Evolutionary conservation across 2,888 invertebrate genomes (phyloP).

Genomic region (Onthophagus sagittarius): DNA sequence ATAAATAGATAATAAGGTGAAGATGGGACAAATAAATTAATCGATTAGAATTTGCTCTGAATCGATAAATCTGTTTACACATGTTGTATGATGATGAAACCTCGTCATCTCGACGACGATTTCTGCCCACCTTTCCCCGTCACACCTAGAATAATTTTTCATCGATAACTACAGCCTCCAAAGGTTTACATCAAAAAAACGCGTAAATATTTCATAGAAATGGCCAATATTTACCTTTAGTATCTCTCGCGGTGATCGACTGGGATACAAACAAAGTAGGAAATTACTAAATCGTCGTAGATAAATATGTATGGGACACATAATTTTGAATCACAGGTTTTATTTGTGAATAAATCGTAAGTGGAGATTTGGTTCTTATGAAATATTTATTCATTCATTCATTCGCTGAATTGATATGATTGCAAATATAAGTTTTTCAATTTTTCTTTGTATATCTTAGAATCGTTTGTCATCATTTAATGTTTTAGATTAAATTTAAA

Average conservation of each 20-base stretch:
- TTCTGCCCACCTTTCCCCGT: background rate
- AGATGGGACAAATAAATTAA: slow-evolving; percentile 33
- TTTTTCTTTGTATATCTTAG: too few species aligned
- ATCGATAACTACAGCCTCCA: too few species aligned
- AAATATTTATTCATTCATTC: too few species aligned
- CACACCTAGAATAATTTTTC: background rate
- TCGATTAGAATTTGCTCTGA: slow-evolving; percentile 33
- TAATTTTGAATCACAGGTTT: background rate
- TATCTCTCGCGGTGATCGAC: background rate
- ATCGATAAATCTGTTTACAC: slow-evolving; percentile 33
- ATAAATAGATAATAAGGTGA: slow-evolving; percentile 26
- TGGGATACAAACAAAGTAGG: background rate
- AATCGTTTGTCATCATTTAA: too few species aligned
- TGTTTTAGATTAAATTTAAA: too few species aligned
- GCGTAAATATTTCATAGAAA: slow-evolving; percentile 11
- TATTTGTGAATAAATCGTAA: too few species aligned
- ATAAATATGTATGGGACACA: background rate
- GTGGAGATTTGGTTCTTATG: too few species aligned
- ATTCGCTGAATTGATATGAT: too few species aligned
- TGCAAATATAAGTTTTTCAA: too few species aligned
- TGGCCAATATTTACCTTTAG: slow-evolving; percentile 4
- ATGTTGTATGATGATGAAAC: slow-evolving; percentile 7
- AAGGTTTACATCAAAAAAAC: too few species aligned
- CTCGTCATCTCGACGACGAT: background rate
- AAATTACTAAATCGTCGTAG: background rate